phyloP scores from a whole-genome alignment of 2,113 vertebrate species.

The Martes martes region DNA sequence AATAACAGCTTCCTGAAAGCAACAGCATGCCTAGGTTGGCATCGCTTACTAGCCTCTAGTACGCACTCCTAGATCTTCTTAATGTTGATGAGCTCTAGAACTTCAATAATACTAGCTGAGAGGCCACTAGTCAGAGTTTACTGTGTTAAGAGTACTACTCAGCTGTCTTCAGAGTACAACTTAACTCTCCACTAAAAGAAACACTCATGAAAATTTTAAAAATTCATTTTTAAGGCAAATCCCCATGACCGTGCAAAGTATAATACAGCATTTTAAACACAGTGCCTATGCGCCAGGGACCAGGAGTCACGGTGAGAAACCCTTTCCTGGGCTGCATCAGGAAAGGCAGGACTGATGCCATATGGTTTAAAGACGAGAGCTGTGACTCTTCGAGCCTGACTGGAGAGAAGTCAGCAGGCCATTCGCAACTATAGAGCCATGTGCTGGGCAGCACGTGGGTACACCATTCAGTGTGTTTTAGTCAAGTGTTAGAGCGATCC shows the following conservation, averaged over 20 bases:
- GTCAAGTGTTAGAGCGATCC: background rate
- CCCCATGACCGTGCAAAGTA: background rate
- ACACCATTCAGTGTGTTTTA: background rate
- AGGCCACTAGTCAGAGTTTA: background rate
- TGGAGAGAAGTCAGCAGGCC: background rate
- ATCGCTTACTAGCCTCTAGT: background rate
- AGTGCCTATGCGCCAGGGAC: background rate
- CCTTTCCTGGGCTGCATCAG: background rate
- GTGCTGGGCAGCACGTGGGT: background rate
- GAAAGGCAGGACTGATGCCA: background rate
- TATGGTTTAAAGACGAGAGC: background rate
- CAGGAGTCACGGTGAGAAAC: background rate
- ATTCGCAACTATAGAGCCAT: background rate
- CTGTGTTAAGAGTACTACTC: background rate
- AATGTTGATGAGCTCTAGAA: background rate
- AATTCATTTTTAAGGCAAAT: conserved; percentile 21
- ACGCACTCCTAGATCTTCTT: background rate
- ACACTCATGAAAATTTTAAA: background rate
- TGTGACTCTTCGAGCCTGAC: background rate
- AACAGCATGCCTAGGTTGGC: background rate
- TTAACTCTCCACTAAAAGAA: background rate
- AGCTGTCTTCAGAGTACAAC: background rate
- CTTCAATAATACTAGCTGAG: background rate
- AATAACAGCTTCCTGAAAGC: background rate
- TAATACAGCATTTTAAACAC: background rate